A percentile compares a stretch with the other conserved stretches of the same genome.
Evolutionary conservation across 2,113 vertebrate genomes (phyloP).

Genomic region (Heterocephalus glaber): DNA sequence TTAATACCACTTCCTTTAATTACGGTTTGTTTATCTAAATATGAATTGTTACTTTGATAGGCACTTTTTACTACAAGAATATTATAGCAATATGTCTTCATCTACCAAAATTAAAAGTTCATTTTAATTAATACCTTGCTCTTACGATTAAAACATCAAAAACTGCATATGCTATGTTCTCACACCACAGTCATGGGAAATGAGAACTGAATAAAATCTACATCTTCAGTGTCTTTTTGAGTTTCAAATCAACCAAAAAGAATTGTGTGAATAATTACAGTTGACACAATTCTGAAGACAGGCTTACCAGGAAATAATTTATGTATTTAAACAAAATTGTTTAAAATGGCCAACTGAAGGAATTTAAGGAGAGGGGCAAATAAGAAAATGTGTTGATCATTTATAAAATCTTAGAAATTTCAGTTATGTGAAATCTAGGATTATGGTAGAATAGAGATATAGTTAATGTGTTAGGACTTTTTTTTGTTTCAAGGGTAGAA

Average conservation of each 20-base stretch:
- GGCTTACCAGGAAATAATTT: neutral
- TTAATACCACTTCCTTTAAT: neutral
- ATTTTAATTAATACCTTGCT: constrained; percentile 69
- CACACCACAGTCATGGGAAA: neutral
- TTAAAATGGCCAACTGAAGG: neutral
- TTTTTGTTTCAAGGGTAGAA: neutral
- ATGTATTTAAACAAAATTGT: neutral
- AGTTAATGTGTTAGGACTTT: too few species aligned
- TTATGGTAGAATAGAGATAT: neutral
- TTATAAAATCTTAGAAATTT: neutral
- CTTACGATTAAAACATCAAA: constrained; percentile 54
- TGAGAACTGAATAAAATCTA: neutral
- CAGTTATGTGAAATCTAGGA: neutral
- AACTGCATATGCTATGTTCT: constrained; percentile 64
- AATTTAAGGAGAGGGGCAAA: neutral
- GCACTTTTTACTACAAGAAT: constrained; percentile 41
- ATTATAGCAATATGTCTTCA: constrained; percentile 13
- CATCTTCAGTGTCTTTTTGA: neutral
- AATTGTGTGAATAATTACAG: neutral
- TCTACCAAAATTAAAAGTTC: constrained; percentile 9
- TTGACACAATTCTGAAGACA: neutral
- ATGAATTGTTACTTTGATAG: neutral
- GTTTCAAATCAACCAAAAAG: neutral
- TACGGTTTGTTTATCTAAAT: neutral
- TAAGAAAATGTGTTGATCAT: neutral